A percentile compares a stretch with the other conserved stretches of the same genome.
phyloP scores from a whole-genome alignment of 2,888 invertebrate species.

The Melanostoma mellinum region DNA sequence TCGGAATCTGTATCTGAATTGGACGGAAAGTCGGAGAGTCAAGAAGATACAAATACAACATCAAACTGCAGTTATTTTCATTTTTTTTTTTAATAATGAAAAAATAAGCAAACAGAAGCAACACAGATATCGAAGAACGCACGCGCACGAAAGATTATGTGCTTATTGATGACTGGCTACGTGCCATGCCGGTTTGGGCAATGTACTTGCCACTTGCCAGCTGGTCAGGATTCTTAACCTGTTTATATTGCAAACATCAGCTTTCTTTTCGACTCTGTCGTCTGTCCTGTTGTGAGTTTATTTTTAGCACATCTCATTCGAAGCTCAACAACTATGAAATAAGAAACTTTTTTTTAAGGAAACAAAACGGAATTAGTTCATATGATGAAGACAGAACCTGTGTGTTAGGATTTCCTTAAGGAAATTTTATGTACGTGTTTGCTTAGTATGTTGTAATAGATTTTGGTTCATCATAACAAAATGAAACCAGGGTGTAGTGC shows the following conservation, averaged over 20 bases:
- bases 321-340: no score
- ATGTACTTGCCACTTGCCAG: slow-evolving; percentile 30
- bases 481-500: no score
- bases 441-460: no score
- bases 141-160: slow-evolving; percentile 29
- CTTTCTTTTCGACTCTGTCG: background rate
- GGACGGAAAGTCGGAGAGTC: background rate
- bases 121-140: slow-evolving; percentile 47
- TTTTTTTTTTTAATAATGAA: slow-evolving; percentile 26
- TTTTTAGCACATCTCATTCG: no score
- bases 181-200: slow-evolving; percentile 2
- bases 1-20: background rate
- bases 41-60: slow-evolving; percentile 6
- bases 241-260: background rate
- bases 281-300: no score
- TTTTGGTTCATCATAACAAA: no score
- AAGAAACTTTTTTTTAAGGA: no score
- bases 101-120: slow-evolving; percentile 19
- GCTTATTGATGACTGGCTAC: slow-evolving; percentile 31
- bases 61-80: no score
- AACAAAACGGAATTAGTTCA: no score
- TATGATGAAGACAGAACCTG: no score
- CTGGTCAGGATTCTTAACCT: background rate
- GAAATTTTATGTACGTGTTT: no score
- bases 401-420: no score